These are phyloP conservation scores for Mythimna loreyi DNA, from an alignment of 2,888 invertebrate genomes.

Conservation along the genomic window DNA sequence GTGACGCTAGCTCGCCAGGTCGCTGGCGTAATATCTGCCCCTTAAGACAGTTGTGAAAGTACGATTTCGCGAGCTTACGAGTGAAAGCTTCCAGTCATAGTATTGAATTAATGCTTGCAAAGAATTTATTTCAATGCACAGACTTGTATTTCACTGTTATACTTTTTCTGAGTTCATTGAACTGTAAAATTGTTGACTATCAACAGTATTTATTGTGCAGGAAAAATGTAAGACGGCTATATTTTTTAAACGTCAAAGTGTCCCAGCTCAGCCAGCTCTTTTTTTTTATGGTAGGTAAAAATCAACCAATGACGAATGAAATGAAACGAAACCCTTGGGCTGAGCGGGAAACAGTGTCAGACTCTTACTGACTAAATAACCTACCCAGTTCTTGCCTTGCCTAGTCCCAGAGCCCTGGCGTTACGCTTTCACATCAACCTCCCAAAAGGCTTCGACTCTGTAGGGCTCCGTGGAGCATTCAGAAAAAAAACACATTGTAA, in stretches of 20 bases:
- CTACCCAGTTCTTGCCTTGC: too few relatives aligned
- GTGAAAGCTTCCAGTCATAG: slow-evolving; percentile 46
- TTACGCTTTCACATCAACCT: too few relatives aligned
- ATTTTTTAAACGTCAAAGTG: background rate
- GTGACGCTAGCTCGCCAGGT: too few relatives aligned
- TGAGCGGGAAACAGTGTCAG: too few relatives aligned
- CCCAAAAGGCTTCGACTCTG: too few relatives aligned
- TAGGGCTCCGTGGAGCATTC: too few relatives aligned
- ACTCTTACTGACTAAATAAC: too few relatives aligned
- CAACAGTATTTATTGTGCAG: background rate
- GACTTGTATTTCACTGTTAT: slow-evolving; percentile 22
- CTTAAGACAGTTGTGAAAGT: slow-evolving; percentile 63
- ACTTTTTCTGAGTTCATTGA: slow-evolving; percentile 11
- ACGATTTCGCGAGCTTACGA: slow-evolving; percentile 12
- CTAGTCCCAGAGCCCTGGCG: too few relatives aligned
- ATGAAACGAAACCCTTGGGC: too few relatives aligned
- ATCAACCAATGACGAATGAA: too few relatives aligned
- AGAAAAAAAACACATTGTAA: background rate
- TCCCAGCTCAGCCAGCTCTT: background rate
- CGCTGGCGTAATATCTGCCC: too few relatives aligned
- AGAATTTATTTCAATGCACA: slow-evolving; percentile 23
- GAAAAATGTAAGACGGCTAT: background rate
- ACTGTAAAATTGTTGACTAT: background rate
- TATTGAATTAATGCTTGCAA: slow-evolving; percentile 1
- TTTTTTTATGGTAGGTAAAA: too few relatives aligned